phyloP scores from a whole-genome alignment of 2,113 vertebrate species.

The Calyptommatus sinebrachiatus region DNA sequence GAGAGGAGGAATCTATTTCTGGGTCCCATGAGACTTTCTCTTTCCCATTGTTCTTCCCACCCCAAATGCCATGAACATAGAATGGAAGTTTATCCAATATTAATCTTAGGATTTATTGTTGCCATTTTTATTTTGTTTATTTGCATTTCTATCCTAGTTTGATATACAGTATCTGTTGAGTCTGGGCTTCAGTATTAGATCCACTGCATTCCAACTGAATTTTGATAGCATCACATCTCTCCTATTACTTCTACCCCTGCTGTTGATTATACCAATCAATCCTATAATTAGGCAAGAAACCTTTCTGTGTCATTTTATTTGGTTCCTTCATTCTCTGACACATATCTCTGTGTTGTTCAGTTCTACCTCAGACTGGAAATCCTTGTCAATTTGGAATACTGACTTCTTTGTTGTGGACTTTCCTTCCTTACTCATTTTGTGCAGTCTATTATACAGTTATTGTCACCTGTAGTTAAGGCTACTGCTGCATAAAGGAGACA shows the following conservation, averaged over 20 bases:
- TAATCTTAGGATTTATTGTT: too few relatives aligned
- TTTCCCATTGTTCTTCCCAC: too few relatives aligned
- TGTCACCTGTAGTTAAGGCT: neutral
- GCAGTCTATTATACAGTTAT: conserved; percentile 8
- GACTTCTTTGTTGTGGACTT: conserved; percentile 9
- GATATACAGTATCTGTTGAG: too few relatives aligned
- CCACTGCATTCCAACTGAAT: neutral
- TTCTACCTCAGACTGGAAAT: neutral
- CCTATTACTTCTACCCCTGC: neutral
- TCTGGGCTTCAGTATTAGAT: too few relatives aligned
- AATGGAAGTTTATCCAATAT: too few relatives aligned
- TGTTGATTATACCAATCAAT: neutral
- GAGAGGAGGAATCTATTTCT: too few relatives aligned
- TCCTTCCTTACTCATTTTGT: neutral
- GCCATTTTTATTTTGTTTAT: too few relatives aligned
- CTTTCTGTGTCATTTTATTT: neutral
- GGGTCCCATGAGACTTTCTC: too few relatives aligned
- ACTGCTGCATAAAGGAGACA: conserved; percentile 14
- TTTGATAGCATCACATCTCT: neutral
- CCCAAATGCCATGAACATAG: too few relatives aligned
- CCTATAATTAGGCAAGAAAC: too few relatives aligned
- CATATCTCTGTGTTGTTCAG: neutral
- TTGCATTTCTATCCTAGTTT: too few relatives aligned
- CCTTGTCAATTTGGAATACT: neutral
- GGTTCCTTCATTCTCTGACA: neutral